Evolutionary conservation across 2,113 vertebrate species (phyloP), one percentile per base, ranked within the genome.

Genomic region (Saguinus midas): DNA sequence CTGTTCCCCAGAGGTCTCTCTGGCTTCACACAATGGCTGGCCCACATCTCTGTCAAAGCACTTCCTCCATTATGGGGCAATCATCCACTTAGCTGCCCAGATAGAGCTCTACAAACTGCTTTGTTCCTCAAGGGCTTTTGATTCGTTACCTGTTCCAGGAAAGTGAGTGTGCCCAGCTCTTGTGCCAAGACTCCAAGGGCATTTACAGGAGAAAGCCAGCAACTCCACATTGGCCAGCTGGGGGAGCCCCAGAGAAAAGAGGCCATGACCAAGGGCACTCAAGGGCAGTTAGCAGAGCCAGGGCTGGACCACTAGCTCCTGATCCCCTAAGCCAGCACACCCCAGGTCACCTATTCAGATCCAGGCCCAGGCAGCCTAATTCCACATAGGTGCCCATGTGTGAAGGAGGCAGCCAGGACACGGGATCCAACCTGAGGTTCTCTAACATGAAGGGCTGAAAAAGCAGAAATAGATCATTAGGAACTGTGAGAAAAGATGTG

Each of bases 231-330:
- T 88, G 82, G 68, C 93, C 96, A 97, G 76, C 85, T 73, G 94
- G 88, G 91, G 94, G 96, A 96, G 96, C 81, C 35, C 85, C n/a
- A 93, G 87, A 95, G 76, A 95, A 61, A 89, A 90, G 85, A 58
- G 32, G 52, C 57, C 61, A 16, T 18, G 23, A 13, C 37, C 48
- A 27, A 70, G 13, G 78, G 14, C 43, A 35, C 50, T 87, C 8
- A 1, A 76, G 52, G 35, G 50, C 85, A 43, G 37, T 83, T 94
- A 73, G 81, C 68, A 55, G 50, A 50, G 32, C 66, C 48, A 35
- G 50, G 43, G 13, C 37, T 73, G 45, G 58, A 83, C 45, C 50
- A 35, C 11, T 20, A 18, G 29, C 40, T 88, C 58, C 35, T 4
- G 13, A 61, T 66, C 6, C n/a, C 55, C 32, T 3, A n/a, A 25